Evolutionary conservation across 2,888 invertebrate species (phyloP).

Genomic region (Anticlea derivata): DNA sequence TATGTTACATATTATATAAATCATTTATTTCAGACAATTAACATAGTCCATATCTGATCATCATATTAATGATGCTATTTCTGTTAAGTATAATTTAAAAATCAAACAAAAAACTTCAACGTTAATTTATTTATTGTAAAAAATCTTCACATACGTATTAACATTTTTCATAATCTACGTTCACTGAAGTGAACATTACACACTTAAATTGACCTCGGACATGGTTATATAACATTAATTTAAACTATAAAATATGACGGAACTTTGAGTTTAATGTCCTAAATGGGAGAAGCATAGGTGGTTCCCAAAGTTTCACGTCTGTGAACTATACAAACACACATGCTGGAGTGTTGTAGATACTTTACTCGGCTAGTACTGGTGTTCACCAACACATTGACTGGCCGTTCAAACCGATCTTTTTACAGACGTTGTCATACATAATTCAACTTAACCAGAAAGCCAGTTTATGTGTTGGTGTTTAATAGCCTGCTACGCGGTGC

Average conservation of each 20-base stretch:
- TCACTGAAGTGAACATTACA: background rate
- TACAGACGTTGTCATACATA: no score
- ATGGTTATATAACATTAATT: slow-evolving; percentile 6
- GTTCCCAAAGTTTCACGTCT: slow-evolving; percentile 6
- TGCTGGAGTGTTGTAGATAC: no score
- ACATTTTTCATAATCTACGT: background rate
- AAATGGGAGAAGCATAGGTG: background rate
- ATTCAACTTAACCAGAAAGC: no score
- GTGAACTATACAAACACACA: background rate
- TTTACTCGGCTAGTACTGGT: no score
- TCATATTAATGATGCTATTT: no score
- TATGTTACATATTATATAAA: no score
- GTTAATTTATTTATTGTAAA: slow-evolving; percentile 8
- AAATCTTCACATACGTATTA: slow-evolving; percentile 1
- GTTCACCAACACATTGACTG: no score
- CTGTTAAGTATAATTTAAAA: background rate
- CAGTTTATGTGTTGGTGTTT: no score
- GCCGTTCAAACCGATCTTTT: no score
- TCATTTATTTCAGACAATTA: no score
- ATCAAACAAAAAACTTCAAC: slow-evolving; percentile 1
- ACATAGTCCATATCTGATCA: no score
- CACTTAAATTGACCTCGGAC: background rate
- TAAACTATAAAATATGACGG: background rate
- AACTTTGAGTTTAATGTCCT: background rate
- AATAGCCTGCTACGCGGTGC: no score